These are phyloP conservation scores for Sturnira hondurensis DNA, from an alignment of 2,113 vertebrate genomes.

Conservation along the genomic window DNA sequence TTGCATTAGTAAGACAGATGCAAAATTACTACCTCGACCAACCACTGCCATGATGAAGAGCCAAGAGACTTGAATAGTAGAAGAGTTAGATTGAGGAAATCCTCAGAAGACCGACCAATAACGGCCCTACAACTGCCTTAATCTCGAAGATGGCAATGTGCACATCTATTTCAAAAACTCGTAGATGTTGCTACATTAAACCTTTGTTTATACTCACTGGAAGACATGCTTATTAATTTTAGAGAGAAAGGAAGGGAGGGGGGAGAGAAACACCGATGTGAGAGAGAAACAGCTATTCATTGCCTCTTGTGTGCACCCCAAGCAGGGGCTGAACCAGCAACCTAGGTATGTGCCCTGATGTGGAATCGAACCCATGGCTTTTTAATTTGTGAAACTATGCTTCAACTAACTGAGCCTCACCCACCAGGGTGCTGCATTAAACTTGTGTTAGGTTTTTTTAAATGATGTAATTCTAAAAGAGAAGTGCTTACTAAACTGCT, in stretches of 20 bases:
- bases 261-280: too few species aligned
- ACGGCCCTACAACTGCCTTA: background rate
- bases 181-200: background rate
- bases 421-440: background rate
- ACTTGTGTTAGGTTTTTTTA: background rate
- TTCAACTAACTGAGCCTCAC: too few species aligned
- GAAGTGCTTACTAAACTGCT: background rate
- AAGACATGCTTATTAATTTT: too few species aligned
- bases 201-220: background rate
- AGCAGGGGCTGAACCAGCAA: too few species aligned
- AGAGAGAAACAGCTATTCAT: too few species aligned
- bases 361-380: too few species aligned
- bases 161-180: background rate
- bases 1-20: conserved; percentile 27
- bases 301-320: too few species aligned
- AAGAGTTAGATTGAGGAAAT: background rate
- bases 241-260: too few species aligned
- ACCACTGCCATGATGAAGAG: background rate
- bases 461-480: background rate
- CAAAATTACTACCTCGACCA: background rate
- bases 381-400: too few species aligned
- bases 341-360: too few species aligned
- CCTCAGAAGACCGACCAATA: background rate
- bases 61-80: background rate
- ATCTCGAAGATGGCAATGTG: background rate